A percentile compares a stretch with the other conserved stretches of the same genome.
phyloP scores from a whole-genome alignment of 2,888 invertebrate genomes.

The Lycia hirtaria region DNA sequence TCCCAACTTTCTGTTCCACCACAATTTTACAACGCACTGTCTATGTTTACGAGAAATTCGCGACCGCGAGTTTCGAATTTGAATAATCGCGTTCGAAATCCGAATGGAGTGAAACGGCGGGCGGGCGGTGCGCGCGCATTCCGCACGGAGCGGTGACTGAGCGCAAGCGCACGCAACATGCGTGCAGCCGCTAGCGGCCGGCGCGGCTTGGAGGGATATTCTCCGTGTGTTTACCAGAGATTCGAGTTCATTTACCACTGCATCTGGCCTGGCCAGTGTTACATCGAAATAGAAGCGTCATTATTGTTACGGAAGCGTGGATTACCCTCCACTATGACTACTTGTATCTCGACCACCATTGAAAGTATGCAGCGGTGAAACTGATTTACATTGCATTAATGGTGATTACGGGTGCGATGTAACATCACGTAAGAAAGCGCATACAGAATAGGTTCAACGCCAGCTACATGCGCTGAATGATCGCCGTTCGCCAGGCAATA shows the following conservation, averaged over 20 bases:
- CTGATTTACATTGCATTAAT: slow-evolving; percentile 19
- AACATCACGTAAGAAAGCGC: slow-evolving; percentile 66
- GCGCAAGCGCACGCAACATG: slow-evolving; percentile 54
- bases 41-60: slow-evolving; percentile 41
- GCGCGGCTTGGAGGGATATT: slow-evolving; percentile 59
- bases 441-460: slow-evolving; percentile 45
- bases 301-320: slow-evolving; percentile 43
- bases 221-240: slow-evolving; percentile 47
- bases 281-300: slow-evolving; percentile 49
- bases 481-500: slow-evolving; percentile 44
- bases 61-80: slow-evolving; percentile 41
- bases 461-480: slow-evolving; percentile 46
- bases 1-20: slow-evolving; percentile 29
- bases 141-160: slow-evolving; percentile 65
- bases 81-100: slow-evolving; percentile 51
- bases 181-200: slow-evolving; percentile 44
- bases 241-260: slow-evolving; percentile 55
- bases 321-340: slow-evolving; percentile 31
- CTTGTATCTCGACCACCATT: slow-evolving; percentile 15
- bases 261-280: slow-evolving; percentile 57
- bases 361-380: slow-evolving; percentile 16
- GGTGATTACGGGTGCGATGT: slow-evolving; percentile 40
- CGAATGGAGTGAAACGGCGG: slow-evolving; percentile 45
- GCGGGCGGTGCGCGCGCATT: slow-evolving; percentile 59
- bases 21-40: slow-evolving; percentile 46